phyloP scores from a whole-genome alignment of 2,113 vertebrate species.

The Athene noctua region DNA sequence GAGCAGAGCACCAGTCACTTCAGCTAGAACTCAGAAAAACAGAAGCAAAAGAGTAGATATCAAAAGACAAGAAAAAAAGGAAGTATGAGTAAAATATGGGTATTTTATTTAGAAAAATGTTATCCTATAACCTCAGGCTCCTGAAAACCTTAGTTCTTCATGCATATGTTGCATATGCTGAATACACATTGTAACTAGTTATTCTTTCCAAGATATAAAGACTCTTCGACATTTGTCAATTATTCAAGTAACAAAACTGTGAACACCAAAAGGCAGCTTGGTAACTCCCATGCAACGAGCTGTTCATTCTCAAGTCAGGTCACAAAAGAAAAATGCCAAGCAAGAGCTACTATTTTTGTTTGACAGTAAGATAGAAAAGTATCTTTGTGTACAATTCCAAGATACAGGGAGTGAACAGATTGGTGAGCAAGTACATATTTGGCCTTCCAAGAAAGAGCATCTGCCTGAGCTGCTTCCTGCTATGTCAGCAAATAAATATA shows the following conservation, averaged over 20 bases:
- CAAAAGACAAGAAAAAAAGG: background rate
- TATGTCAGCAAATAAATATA: background rate
- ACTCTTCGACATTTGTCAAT: background rate
- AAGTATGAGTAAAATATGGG: background rate
- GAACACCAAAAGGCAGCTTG: background rate
- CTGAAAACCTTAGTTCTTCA: background rate
- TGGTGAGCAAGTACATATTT: background rate
- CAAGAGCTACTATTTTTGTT: background rate
- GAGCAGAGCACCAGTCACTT: background rate
- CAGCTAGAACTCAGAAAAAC: background rate
- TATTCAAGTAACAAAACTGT: background rate
- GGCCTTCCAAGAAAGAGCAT: background rate
- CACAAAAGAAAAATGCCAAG: background rate
- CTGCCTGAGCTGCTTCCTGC: conserved; percentile 21
- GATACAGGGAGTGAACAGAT: background rate
- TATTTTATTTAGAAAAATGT: background rate
- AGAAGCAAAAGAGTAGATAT: background rate
- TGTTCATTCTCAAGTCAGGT: background rate
- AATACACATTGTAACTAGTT: background rate
- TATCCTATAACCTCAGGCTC: background rate
- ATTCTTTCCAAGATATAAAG: background rate
- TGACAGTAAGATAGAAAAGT: background rate
- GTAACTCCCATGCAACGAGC: background rate
- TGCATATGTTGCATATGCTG: background rate
- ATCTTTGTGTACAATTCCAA: background rate